Evolutionary conservation across 2,888 invertebrate species (phyloP).

Genomic region (Scrobipalpa costella): DNA sequence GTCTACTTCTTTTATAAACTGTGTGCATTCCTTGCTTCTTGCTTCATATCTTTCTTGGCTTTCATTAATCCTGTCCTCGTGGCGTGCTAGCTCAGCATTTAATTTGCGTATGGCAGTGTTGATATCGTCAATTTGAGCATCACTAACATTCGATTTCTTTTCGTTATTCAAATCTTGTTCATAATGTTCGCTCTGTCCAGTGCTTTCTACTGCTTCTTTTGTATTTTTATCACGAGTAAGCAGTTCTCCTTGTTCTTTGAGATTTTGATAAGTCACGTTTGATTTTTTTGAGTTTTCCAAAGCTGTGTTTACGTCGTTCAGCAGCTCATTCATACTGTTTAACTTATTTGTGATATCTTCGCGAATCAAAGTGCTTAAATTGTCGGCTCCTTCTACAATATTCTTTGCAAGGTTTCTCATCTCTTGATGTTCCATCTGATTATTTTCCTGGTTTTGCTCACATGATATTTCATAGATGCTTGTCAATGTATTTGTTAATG

Average conservation of each 20-base stretch:
- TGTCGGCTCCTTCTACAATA: slow-evolving; percentile 72
- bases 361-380: slow-evolving; percentile 66
- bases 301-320: slow-evolving; percentile 71
- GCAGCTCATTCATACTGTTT: slow-evolving; percentile 72
- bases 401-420: slow-evolving; percentile 68
- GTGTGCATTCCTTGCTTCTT: slow-evolving; percentile 64
- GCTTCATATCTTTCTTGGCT: slow-evolving; percentile 61
- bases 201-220: slow-evolving; percentile 15
- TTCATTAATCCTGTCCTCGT: slow-evolving; percentile 64
- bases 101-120: slow-evolving; percentile 61
- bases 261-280: slow-evolving; percentile 62
- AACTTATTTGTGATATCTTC: slow-evolving; percentile 76
- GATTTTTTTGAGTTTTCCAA: slow-evolving; percentile 70
- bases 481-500: slow-evolving; percentile 56
- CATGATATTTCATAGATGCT: slow-evolving; percentile 54
- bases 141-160: slow-evolving; percentile 43
- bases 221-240: slow-evolving; percentile 37
- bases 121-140: slow-evolving; percentile 66
- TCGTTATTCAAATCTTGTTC: slow-evolving; percentile 24
- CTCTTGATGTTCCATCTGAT: slow-evolving; percentile 64
- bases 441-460: slow-evolving; percentile 53
- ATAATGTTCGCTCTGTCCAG: slow-evolving; percentile 32
- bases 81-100: slow-evolving; percentile 62
- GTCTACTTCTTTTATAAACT: slow-evolving; percentile 70
- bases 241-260: slow-evolving; percentile 55